A percentile compares a stretch with the other conserved stretches of the same genome.
Evolutionary conservation across 37 sponge, comb jelly and placozoan species (phyloP).

Genomic region (Hormiphora californensis): DNA sequence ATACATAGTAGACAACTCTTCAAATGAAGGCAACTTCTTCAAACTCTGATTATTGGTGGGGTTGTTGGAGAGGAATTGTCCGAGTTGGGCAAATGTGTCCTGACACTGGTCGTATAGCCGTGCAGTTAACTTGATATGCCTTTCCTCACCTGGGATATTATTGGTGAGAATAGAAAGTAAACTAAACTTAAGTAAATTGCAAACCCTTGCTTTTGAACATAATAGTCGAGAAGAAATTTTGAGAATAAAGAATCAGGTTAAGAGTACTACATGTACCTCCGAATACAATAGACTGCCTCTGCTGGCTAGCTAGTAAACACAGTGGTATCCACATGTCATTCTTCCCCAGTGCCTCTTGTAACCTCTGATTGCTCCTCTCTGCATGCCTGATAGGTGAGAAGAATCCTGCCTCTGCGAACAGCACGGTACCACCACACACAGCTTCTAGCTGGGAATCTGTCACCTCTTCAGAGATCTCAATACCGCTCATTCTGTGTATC

Average conservation of each 20-base stretch:
- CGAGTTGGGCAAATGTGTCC: constrained; percentile 94
- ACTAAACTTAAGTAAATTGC: too few species aligned
- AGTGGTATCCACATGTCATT: constrained; percentile 80
- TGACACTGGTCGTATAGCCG: constrained; percentile 90
- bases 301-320: constrained; percentile 85
- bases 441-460: constrained; percentile 88
- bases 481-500: constrained; percentile 91
- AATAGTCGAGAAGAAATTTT: too few species aligned
- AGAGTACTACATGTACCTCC: too few species aligned
- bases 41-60: constrained; percentile 73
- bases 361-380: constrained; percentile 60
- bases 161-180: too few species aligned
- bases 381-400: constrained; percentile 28
- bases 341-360: constrained; percentile 82
- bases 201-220: too few species aligned
- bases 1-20: constrained; percentile 69
- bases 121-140: constrained; percentile 82
- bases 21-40: constrained; percentile 65
- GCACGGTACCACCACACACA: constrained; percentile 80
- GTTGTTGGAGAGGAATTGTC: constrained; percentile 82
- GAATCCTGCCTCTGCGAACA: constrained; percentile 78
- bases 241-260: too few species aligned
- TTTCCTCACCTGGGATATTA: constrained; percentile 62
- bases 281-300: constrained; percentile 80
- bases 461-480: constrained; percentile 81